Evolutionary conservation across 2,888 invertebrate genomes (phyloP).

Genomic region (Apotomis capreana): DNA sequence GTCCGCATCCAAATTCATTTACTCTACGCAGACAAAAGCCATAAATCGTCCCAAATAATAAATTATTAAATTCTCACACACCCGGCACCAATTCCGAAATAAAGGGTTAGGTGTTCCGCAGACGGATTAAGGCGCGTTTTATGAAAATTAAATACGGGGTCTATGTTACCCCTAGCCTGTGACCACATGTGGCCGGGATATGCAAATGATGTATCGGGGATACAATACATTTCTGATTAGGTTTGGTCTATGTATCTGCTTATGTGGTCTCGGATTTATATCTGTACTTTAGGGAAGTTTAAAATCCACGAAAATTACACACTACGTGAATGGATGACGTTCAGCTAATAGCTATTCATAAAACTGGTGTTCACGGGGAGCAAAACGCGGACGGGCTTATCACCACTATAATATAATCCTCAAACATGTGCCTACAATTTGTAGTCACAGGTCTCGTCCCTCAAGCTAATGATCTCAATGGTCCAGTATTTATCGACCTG

Average conservation of each 20-base stretch:
- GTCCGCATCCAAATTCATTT: slow-evolving; percentile 38
- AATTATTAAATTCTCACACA: slow-evolving; percentile 42
- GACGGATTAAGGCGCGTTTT: slow-evolving; percentile 80
- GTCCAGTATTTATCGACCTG: too few relatives aligned
- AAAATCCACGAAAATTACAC: too few relatives aligned
- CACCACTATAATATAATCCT: too few relatives aligned
- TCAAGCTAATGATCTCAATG: too few relatives aligned
- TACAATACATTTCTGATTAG: slow-evolving; percentile 68
- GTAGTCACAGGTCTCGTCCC: too few relatives aligned
- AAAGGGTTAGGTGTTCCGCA: slow-evolving; percentile 73
- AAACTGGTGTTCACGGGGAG: too few relatives aligned
- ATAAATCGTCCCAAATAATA: slow-evolving; percentile 38
- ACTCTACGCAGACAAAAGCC: slow-evolving; percentile 38
- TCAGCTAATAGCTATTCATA: too few relatives aligned
- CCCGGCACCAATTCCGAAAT: slow-evolving; percentile 72
- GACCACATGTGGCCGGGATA: slow-evolving; percentile 80
- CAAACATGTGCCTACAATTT: too few relatives aligned
- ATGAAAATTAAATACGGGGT: slow-evolving; percentile 81
- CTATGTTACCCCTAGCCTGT: slow-evolving; percentile 76
- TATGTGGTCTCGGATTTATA: slow-evolving; percentile 12
- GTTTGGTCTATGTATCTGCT: slow-evolving; percentile 35
- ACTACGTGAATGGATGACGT: too few relatives aligned
- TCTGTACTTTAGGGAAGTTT: too few relatives aligned
- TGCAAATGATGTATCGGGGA: slow-evolving; percentile 79
- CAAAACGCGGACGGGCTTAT: too few relatives aligned